Evolutionary conservation across 2,888 invertebrate species (phyloP).

Genomic region (Physocephala rufipes): DNA sequence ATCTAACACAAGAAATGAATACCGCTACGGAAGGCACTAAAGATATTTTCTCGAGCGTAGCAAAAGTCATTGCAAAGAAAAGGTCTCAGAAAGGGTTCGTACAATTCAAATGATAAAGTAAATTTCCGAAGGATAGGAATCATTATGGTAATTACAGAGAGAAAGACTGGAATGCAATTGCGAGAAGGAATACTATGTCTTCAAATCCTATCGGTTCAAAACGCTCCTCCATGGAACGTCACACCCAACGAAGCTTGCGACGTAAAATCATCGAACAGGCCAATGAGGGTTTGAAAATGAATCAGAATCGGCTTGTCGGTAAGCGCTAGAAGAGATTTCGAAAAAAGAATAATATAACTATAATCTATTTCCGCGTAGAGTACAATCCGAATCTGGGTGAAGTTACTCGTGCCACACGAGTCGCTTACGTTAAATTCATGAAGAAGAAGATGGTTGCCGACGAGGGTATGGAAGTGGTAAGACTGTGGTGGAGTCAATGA

Average conservation of each 20-base stretch:
- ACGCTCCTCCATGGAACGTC: slow-evolving; percentile 72
- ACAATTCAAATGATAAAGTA: neutral
- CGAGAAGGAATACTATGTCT: slow-evolving; percentile 74
- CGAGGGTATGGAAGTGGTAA: slow-evolving; percentile 63
- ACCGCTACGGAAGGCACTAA: slow-evolving; percentile 74
- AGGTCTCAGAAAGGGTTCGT: slow-evolving; percentile 61
- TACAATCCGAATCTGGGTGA: slow-evolving; percentile 82
- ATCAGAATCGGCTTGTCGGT: slow-evolving; percentile 79
- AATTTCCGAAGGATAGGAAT: neutral
- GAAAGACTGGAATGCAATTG: slow-evolving; percentile 84
- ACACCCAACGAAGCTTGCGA: slow-evolving; percentile 77
- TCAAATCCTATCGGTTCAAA: slow-evolving; percentile 83
- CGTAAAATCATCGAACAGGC: slow-evolving; percentile 76
- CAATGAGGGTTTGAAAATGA: slow-evolving; percentile 72
- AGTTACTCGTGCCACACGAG: slow-evolving; percentile 80
- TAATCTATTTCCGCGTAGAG: slow-evolving; percentile 66
- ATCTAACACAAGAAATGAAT: slow-evolving; percentile 77
- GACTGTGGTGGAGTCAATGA: neutral
- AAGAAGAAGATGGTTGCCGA: slow-evolving; percentile 72
- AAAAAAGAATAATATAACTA: neutral
- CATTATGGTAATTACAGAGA: slow-evolving; percentile 48
- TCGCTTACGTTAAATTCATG: slow-evolving; percentile 91
- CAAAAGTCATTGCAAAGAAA: slow-evolving; percentile 78
- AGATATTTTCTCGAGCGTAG: slow-evolving; percentile 85
- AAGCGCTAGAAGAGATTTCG: slow-evolving; percentile 45